A percentile compares a stretch with the other conserved stretches of the same genome.
These are phyloP conservation scores for Varanus salvator DNA, from an alignment of 2,113 vertebrate genomes.

Conservation along the genomic window DNA sequence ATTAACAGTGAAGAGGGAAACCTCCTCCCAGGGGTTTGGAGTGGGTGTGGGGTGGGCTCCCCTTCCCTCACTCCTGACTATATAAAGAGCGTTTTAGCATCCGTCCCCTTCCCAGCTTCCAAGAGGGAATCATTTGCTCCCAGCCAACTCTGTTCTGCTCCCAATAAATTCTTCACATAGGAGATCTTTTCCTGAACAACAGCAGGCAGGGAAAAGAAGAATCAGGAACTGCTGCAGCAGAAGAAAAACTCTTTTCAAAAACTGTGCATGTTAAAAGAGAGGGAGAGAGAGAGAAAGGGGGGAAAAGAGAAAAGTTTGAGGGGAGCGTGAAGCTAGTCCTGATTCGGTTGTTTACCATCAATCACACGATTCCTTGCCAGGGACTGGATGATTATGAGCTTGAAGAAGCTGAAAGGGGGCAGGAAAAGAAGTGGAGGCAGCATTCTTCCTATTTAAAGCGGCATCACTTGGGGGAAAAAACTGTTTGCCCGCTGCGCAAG, in stretches of 20 bases:
- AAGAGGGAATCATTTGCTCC: constrained; percentile 43
- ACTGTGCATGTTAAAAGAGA: constrained; percentile 25
- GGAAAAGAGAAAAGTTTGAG: constrained; percentile 64
- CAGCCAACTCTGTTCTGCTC: constrained; percentile 31
- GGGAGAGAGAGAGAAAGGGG: not conserved
- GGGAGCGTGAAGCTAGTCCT: constrained; percentile 67
- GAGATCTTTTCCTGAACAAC: constrained; percentile 26
- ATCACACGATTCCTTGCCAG: constrained; percentile 82
- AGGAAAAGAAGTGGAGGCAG: constrained; percentile 85
- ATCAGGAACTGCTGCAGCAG: too few species aligned
- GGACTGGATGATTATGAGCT: constrained; percentile 83
- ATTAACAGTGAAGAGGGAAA: constrained; percentile 16
- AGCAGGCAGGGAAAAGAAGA: not conserved
- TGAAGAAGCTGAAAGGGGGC: constrained; percentile 83
- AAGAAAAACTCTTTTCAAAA: constrained; percentile 40
- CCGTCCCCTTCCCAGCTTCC: not conserved
- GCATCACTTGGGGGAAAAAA: constrained; percentile 74
- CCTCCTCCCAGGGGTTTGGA: constrained; percentile 24
- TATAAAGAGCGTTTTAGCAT: constrained; percentile 45
- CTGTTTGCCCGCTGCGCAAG: constrained; percentile 74
- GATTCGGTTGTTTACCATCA: constrained; percentile 87
- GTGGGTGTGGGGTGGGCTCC: constrained; percentile 33
- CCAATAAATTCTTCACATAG: constrained; percentile 29
- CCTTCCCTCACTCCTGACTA: constrained; percentile 34
- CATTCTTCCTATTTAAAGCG: constrained; percentile 89